Evolutionary conservation across 2,888 invertebrate genomes (phyloP).

Genomic region (Entomobrya proxima): DNA sequence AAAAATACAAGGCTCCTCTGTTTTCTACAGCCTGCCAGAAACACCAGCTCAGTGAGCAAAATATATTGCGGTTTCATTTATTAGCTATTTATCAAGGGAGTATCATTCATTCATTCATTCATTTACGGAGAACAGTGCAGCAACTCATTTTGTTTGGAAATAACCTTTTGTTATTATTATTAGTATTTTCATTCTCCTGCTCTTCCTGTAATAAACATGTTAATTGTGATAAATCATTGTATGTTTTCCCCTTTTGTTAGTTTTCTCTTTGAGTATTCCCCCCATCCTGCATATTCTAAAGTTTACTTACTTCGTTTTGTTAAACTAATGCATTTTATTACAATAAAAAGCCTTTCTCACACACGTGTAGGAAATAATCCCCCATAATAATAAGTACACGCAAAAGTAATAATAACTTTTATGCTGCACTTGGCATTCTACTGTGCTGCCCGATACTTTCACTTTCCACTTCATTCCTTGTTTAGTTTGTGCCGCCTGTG

Average conservation of each 20-base stretch:
- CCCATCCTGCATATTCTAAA: neutral
- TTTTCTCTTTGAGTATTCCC: neutral
- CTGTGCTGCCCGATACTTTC: neutral
- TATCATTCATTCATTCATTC: constrained; percentile 11
- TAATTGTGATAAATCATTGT: constrained; percentile 61
- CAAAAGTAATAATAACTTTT: neutral
- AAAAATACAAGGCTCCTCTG: neutral
- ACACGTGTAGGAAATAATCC: neutral
- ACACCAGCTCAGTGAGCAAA: neutral
- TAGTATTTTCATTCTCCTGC: neutral
- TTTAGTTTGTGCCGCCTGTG: neutral
- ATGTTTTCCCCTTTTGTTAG: constrained; percentile 1
- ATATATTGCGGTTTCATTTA: constrained; percentile 27
- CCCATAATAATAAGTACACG: neutral
- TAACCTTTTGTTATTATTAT: neutral
- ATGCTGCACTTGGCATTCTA: constrained; percentile 14
- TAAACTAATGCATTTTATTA: neutral
- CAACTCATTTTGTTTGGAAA: neutral
- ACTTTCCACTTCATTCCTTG: neutral
- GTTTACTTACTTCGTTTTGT: neutral
- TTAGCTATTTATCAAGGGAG: constrained; percentile 34
- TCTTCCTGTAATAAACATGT: constrained; percentile 28
- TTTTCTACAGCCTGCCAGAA: neutral
- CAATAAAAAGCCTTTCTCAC: neutral
- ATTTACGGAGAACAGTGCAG: neutral